Percentiles rank a stretch among this genome's conserved stretches.
These are phyloP conservation scores for Poeciliopsis gracilis DNA, from an alignment of 2,797 vertebrate species.

Conservation along the genomic window DNA sequence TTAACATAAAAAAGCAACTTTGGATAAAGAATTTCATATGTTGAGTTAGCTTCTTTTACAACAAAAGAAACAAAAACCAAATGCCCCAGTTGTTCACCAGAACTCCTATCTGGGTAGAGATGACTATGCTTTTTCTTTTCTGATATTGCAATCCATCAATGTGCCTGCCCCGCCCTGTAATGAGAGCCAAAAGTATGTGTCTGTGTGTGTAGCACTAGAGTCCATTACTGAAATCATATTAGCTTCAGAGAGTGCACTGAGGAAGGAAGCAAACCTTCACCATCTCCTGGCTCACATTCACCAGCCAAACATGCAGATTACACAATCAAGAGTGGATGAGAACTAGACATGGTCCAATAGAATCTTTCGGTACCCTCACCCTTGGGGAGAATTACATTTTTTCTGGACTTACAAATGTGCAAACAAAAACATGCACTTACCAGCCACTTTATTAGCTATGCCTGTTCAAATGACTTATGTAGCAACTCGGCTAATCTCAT, in stretches of 20 bases:
- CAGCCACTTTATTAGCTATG: background rate
- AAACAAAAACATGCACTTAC: background rate
- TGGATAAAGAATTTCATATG: background rate
- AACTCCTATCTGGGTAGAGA: background rate
- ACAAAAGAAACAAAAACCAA: background rate
- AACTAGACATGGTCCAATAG: background rate
- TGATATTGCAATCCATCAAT: conserved; percentile 29
- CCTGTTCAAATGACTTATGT: background rate
- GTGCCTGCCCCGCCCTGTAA: conserved; percentile 62
- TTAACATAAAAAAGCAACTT: background rate
- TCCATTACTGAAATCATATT: conserved; percentile 86
- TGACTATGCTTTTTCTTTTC: background rate
- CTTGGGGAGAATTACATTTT: background rate
- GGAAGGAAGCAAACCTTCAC: conserved; percentile 69
- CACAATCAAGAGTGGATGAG: conserved; percentile 3
- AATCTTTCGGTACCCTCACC: background rate
- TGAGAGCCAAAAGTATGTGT: conserved; percentile 28
- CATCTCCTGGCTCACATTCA: conserved; percentile 61
- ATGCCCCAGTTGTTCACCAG: background rate
- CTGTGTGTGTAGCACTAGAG: conserved; percentile 58
- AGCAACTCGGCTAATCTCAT: background rate
- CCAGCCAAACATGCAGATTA: conserved; percentile 23
- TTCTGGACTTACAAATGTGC: background rate
- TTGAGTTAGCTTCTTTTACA: background rate
- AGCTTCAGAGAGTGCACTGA: conserved; percentile 66